Percentiles rank a stretch among this genome's conserved stretches.
phyloP scores from a whole-genome alignment of 2,888 invertebrate genomes.

The Sesamia inferens region DNA sequence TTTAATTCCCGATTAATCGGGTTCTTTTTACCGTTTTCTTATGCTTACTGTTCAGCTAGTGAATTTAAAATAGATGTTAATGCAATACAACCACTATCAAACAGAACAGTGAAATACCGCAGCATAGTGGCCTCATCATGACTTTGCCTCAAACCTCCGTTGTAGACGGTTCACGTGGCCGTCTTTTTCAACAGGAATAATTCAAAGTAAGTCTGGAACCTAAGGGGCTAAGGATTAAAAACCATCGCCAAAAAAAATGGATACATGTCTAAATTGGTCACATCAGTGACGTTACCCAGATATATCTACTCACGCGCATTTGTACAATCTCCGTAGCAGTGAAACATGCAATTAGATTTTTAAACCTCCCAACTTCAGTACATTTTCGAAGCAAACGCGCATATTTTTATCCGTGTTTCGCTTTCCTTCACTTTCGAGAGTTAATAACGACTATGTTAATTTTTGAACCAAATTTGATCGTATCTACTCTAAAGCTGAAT shows the following conservation, averaged over 20 bases:
- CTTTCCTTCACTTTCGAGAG: conserved; percentile 75
- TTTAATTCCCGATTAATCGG: neutral
- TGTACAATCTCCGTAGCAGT: conserved; percentile 10
- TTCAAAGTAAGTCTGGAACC: too few relatives aligned
- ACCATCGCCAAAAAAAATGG: too few relatives aligned
- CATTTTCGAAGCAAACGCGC: conserved; percentile 38
- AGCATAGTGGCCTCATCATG: too few relatives aligned
- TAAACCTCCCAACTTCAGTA: conserved; percentile 37
- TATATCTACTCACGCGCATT: neutral
- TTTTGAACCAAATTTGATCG: conserved; percentile 57
- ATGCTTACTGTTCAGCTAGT: neutral
- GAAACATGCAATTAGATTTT: conserved; percentile 49
- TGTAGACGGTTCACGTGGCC: too few relatives aligned
- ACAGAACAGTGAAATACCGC: too few relatives aligned
- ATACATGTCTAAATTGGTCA: neutral
- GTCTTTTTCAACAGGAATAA: too few relatives aligned
- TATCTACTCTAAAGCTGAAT: conserved; percentile 54
- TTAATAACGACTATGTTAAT: conserved; percentile 73
- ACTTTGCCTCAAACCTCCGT: too few relatives aligned
- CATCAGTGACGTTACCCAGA: neutral
- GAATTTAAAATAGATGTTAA: conserved; percentile 1
- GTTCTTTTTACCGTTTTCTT: conserved; percentile 1
- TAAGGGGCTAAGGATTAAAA: too few relatives aligned
- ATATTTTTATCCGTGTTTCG: conserved; percentile 62
- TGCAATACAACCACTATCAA: conserved; percentile 3